A percentile compares a stretch with the other conserved stretches of the same genome.
Evolutionary conservation across 2,888 invertebrate genomes (phyloP).

Genomic region (Pseudanteris insignis): DNA sequence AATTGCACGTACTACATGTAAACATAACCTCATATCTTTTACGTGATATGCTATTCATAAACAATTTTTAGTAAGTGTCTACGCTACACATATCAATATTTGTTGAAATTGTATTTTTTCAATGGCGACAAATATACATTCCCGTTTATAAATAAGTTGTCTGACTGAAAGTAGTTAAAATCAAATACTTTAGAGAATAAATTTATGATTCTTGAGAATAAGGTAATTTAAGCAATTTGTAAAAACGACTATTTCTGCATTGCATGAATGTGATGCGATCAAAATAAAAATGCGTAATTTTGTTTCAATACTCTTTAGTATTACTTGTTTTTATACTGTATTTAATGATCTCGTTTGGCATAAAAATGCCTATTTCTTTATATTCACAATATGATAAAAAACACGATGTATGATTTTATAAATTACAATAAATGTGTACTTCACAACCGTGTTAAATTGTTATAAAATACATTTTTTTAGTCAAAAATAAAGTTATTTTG

Average conservation of each 20-base stretch:
- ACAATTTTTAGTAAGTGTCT: slow-evolving; percentile 12
- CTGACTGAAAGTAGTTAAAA: no score
- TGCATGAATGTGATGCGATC: no score
- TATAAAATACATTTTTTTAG: slow-evolving; percentile 21
- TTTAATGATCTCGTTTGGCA: slow-evolving; percentile 38
- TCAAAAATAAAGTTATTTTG: slow-evolving; percentile 15
- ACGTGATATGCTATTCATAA: slow-evolving; percentile 3
- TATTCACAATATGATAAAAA: slow-evolving; percentile 16
- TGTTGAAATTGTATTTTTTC: slow-evolving; percentile 13
- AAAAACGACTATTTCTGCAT: no score
- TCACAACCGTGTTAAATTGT: slow-evolving; percentile 20
- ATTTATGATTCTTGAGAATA: no score
- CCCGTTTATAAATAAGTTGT: no score
- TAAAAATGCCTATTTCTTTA: slow-evolving; percentile 22
- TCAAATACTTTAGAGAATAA: no score
- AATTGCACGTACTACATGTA: slow-evolving; percentile 29
- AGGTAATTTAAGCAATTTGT: no score
- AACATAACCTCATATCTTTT: slow-evolving; percentile 16
- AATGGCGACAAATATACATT: slow-evolving; percentile 13
- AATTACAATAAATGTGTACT: slow-evolving; percentile 21
- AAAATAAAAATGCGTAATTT: slow-evolving; percentile 9
- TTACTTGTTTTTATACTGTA: slow-evolving; percentile 31
- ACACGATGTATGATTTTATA: slow-evolving; percentile 30
- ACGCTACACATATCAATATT: slow-evolving; percentile 14
- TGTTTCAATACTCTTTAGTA: slow-evolving; percentile 38